phyloP scores from a whole-genome alignment of 2,888 invertebrate species.

The Sussaba pulchella region DNA sequence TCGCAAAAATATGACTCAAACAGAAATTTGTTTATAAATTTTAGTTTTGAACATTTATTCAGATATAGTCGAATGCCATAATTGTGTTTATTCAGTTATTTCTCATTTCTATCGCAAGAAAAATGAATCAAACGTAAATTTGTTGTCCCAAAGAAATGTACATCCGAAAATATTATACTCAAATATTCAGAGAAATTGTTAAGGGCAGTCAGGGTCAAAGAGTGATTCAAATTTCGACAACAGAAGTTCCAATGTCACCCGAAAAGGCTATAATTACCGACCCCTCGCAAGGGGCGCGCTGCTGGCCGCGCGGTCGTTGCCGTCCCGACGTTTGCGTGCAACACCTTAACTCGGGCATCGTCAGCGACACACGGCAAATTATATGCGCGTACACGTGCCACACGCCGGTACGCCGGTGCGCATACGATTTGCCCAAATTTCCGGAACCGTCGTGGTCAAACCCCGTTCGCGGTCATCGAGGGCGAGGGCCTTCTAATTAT shows the following conservation, averaged over 20 bases:
- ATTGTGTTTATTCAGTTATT: no score
- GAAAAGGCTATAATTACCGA: slow-evolving; percentile 18
- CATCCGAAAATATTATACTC: no score
- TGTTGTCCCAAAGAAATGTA: no score
- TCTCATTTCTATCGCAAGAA: no score
- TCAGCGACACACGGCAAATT: slow-evolving; percentile 57
- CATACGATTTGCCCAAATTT: slow-evolving; percentile 77
- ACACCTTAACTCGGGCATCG: slow-evolving; percentile 16
- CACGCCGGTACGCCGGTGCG: slow-evolving; percentile 66
- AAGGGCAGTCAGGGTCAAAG: no score
- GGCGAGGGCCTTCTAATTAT: slow-evolving; percentile 36
- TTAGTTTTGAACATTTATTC: no score
- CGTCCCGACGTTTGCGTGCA: slow-evolving; percentile 60
- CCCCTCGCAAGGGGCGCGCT: slow-evolving; percentile 31
- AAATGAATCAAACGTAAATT: no score
- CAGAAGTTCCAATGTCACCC: neutral
- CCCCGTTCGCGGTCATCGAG: slow-evolving; percentile 41
- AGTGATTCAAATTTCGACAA: no score
- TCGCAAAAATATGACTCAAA: no score
- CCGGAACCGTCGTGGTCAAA: slow-evolving; percentile 72
- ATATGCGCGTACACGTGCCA: slow-evolving; percentile 79
- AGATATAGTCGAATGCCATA: no score
- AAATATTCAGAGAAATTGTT: no score
- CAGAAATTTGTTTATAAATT: no score
- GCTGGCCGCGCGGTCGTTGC: slow-evolving; percentile 10